Base-by-base conservation (phyloP, 1,140 invertebrate genomes). In the Eufriesea mexicana region DNA sequence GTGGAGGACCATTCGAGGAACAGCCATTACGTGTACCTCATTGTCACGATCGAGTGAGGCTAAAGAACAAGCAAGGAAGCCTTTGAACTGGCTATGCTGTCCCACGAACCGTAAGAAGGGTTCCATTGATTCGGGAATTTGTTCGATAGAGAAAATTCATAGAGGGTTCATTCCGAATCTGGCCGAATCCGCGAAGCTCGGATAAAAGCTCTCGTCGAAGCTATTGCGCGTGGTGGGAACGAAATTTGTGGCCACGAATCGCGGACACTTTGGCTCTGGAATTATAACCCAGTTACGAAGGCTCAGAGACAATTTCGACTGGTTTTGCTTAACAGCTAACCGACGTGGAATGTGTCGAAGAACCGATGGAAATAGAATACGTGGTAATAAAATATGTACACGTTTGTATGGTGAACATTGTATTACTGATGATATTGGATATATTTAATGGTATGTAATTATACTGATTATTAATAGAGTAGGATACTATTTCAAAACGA, bases 11-110 rank as follows among this genome's bases (percentile, higher is more conserved):
- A 42, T 68, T 74, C 71, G 64, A 62, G 49, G 73, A 76, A 55
- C 51, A 49, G 20, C 83, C 42, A 62, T 81, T 86, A 79, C 47
- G 49, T 66, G 66, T 71, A 66, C 54, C 72, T 78, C 67, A 84
- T 84, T 84, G 82, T 74, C 68, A 28, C 71, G 55, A 62, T 81
- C 57, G 55, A 78, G n/a, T 25, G 51, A n/a, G 25, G 18, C 47
- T 59, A 47, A 74, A 78, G 28, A 68, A 28, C 77, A 61, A 5
- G 18, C 0, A 5, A 25, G 42, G 66, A 23, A 66, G 23, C 14
- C 14, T 66, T 42, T 51, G 47, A 54, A 64, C 8, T 10, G 14
- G n/a, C 64, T 7, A 51, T 12, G 6, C 5, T 25, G 6, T 20
- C 16, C n/a, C 4, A 0, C 20, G n/a, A 10, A 73, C 23, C 16